These are phyloP conservation scores for Cantharis rufa DNA, from an alignment of 2,888 invertebrate genomes.

Conservation along the genomic window DNA sequence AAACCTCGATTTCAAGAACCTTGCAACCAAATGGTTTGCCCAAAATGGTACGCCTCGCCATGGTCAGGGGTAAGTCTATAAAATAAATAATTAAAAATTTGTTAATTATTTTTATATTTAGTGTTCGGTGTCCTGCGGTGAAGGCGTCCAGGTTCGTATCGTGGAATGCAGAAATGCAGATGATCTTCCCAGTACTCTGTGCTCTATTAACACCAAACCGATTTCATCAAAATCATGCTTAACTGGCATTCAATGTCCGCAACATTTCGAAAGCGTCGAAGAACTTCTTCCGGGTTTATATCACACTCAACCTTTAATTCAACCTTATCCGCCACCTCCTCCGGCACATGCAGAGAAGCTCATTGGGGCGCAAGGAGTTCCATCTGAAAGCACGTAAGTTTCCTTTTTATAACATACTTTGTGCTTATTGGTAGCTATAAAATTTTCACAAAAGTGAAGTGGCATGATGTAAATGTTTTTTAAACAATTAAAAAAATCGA, in stretches of 20 bases:
- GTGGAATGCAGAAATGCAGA: slow-evolving; percentile 76
- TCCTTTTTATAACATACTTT: slow-evolving; percentile 3
- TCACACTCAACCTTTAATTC: slow-evolving; percentile 69
- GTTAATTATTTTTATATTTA: slow-evolving; percentile 50
- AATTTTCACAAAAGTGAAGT: slow-evolving; percentile 2
- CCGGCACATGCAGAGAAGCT: slow-evolving; percentile 70
- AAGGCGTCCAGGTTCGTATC: slow-evolving; percentile 79
- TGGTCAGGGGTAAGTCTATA: slow-evolving; percentile 85
- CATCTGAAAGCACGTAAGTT: slow-evolving; percentile 81
- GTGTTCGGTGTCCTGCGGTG: slow-evolving; percentile 94
- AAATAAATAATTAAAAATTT: background rate
- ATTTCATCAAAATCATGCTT: slow-evolving; percentile 73
- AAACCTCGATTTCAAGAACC: slow-evolving; percentile 80
- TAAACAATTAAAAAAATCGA: background rate
- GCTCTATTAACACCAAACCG: slow-evolving; percentile 71
- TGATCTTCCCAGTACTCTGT: slow-evolving; percentile 62
- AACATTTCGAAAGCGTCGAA: slow-evolving; percentile 58
- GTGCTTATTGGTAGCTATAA: slow-evolving; percentile 11
- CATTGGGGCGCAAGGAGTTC: slow-evolving; percentile 71
- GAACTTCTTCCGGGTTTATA: slow-evolving; percentile 64
- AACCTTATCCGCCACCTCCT: slow-evolving; percentile 67
- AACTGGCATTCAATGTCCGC: slow-evolving; percentile 72
- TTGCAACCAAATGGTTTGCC: slow-evolving; percentile 85
- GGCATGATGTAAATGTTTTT: slow-evolving; percentile 26
- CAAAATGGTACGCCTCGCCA: slow-evolving; percentile 82